Conservation (phyloP, 2,888 invertebrate species). For the Tipula confusa region DNA sequence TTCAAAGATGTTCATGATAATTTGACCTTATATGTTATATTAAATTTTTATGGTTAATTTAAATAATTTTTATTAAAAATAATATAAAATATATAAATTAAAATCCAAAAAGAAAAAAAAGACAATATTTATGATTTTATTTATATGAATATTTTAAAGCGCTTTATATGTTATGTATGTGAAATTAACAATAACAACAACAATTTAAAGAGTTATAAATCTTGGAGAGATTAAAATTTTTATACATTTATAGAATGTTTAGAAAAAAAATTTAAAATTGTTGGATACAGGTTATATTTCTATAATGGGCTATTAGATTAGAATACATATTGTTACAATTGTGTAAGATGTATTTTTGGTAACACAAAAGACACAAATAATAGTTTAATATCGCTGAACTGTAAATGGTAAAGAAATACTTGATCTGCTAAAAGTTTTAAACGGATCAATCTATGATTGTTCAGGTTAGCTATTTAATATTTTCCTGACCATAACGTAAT, state of each 20-base stretch:
- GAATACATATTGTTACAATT: background rate
- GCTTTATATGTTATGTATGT: background rate
- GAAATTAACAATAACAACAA: background rate
- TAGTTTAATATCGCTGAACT: no score
- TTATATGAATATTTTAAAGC: constrained; percentile 14
- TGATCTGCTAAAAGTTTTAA: no score
- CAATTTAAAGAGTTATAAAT: background rate
- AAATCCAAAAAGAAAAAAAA: background rate
- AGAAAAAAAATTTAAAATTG: background rate
- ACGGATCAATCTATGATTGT: no score
- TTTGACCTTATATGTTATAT: constrained; percentile 25
- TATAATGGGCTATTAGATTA: background rate
- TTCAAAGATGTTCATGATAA: background rate
- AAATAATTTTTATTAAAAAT: constrained; percentile 17
- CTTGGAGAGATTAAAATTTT: background rate
- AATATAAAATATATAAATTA: background rate
- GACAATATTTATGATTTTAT: constrained; percentile 25
- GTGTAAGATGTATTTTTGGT: background rate
- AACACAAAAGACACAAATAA: no score
- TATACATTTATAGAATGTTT: background rate
- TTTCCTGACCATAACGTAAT: no score
- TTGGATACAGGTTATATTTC: constrained; percentile 12
- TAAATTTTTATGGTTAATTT: constrained; percentile 12
- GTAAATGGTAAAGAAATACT: no score
- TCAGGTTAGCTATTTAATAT: no score